Evolutionary conservation across 2,888 invertebrate species (phyloP).

Genomic region (Ferdinandea cuprea): DNA sequence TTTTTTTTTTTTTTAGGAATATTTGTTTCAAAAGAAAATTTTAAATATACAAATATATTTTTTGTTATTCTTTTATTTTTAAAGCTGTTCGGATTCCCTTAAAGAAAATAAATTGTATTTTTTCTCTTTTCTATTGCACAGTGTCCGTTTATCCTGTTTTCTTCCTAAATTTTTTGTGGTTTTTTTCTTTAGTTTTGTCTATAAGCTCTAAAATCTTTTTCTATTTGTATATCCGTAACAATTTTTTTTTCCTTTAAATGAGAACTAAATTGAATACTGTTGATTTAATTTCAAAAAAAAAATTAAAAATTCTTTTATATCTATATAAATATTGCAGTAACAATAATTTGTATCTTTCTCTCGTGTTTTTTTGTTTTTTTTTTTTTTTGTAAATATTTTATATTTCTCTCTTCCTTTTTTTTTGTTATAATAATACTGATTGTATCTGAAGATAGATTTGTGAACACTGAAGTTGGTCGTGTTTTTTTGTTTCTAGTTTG

Average conservation of each 20-base stretch:
- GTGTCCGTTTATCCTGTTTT: constrained; percentile 65
- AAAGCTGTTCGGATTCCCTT: constrained; percentile 67
- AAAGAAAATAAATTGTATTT: constrained; percentile 1
- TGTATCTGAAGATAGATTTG: constrained; percentile 55
- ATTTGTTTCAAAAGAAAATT: constrained; percentile 71
- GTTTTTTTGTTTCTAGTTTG: constrained; percentile 52
- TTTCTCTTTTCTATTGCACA: constrained; percentile 66
- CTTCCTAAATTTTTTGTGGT: constrained; percentile 35
- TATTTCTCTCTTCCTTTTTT: constrained; percentile 34
- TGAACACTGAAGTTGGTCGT: constrained; percentile 74
- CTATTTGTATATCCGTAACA: constrained; percentile 40
- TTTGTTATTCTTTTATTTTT: no score
- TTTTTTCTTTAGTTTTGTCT: constrained; percentile 29
- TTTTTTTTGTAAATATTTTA: constrained; percentile 61
- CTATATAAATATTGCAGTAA: constrained; percentile 73
- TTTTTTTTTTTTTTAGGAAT: constrained; percentile 59
- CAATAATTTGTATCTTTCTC: constrained; percentile 69
- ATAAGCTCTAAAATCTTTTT: constrained; percentile 54
- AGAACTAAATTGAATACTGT: constrained; percentile 38
- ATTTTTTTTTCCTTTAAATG: constrained; percentile 28
- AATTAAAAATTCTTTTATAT: constrained; percentile 62
- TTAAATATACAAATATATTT: no score
- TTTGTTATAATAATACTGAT: constrained; percentile 72
- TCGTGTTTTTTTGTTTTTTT: no score
- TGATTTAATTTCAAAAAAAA: constrained; percentile 28